phyloP scores from a whole-genome alignment of 92 coral and sea anemone species.

The Heliopora coerulea region DNA sequence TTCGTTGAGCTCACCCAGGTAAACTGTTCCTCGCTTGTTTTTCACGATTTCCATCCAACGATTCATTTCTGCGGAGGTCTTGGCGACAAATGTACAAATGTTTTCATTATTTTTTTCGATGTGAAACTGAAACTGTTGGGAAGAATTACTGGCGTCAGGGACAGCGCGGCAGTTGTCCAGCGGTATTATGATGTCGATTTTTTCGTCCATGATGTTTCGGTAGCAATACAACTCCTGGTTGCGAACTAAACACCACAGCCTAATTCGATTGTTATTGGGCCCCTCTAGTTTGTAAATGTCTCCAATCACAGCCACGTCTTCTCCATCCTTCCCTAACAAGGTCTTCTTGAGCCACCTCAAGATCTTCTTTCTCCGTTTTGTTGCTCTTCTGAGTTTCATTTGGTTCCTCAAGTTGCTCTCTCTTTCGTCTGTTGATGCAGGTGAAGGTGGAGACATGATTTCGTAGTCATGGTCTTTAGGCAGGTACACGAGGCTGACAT shows the following conservation, averaged over 20 bases:
- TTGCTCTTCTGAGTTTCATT: conserved; percentile 44
- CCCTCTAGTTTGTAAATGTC: conserved; percentile 62
- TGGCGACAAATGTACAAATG: conserved; percentile 63
- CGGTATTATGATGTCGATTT: conserved; percentile 67
- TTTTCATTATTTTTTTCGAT: conserved; percentile 67
- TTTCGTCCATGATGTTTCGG: conserved; percentile 73
- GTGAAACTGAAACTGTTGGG: conserved; percentile 63
- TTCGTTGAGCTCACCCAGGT: conserved; percentile 58
- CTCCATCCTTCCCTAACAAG: conserved; percentile 70
- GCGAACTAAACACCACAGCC: conserved; percentile 86
- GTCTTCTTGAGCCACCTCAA: conserved; percentile 80
- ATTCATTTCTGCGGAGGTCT: conserved; percentile 70
- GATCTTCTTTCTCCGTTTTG: neutral
- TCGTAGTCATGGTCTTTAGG: too few relatives aligned
- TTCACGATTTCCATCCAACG: conserved; percentile 83
- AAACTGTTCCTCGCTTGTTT: conserved; percentile 80
- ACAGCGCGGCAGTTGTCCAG: conserved; percentile 68
- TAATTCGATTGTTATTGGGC: conserved; percentile 44
- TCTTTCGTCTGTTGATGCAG: conserved; percentile 74
- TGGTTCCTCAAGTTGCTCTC: conserved; percentile 47
- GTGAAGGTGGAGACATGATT: too few relatives aligned
- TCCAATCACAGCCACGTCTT: conserved; percentile 85
- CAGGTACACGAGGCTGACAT: too few relatives aligned
- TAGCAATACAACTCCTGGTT: conserved; percentile 83
- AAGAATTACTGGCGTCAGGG: conserved; percentile 60